phyloP scores from a whole-genome alignment of 2,888 invertebrate genomes.

The Netelia inedita region DNA sequence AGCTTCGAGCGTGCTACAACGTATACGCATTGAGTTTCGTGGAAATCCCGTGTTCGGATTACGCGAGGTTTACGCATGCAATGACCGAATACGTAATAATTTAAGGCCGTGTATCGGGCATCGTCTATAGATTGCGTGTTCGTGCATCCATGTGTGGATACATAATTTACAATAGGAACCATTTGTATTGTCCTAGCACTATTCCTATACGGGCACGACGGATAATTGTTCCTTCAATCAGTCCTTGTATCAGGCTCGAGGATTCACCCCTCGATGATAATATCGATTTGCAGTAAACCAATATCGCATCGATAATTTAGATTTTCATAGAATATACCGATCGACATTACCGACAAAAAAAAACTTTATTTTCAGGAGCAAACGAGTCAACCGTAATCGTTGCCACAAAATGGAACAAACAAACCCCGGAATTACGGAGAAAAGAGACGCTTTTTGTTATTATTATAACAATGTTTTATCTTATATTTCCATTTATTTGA shows the following conservation, averaged over 20 bases:
- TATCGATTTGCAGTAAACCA: not conserved
- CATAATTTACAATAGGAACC: conserved; percentile 13
- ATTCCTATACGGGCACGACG: not conserved
- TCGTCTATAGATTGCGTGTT: conserved; percentile 16
- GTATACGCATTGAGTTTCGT: conserved; percentile 26
- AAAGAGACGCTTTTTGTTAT: not conserved
- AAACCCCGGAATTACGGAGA: no score
- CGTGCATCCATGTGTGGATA: not conserved
- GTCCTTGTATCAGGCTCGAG: not conserved
- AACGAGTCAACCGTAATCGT: not conserved
- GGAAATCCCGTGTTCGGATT: conserved; percentile 57
- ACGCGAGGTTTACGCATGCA: conserved; percentile 51
- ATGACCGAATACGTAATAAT: conserved; percentile 57
- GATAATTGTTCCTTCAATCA: not conserved
- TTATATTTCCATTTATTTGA: not conserved
- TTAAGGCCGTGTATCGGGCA: conserved; percentile 15
- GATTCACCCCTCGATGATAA: not conserved
- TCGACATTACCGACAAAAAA: not conserved
- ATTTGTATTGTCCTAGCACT: conserved; percentile 2
- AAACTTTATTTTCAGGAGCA: not conserved
- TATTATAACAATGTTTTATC: not conserved
- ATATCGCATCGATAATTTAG: not conserved
- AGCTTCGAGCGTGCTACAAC: conserved; percentile 27
- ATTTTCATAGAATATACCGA: not conserved
- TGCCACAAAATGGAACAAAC: not conserved